Percentiles rank a stretch among this genome's conserved stretches.
Evolutionary conservation across 2,888 invertebrate species (phyloP).

Genomic region (Phalangium opilio): DNA sequence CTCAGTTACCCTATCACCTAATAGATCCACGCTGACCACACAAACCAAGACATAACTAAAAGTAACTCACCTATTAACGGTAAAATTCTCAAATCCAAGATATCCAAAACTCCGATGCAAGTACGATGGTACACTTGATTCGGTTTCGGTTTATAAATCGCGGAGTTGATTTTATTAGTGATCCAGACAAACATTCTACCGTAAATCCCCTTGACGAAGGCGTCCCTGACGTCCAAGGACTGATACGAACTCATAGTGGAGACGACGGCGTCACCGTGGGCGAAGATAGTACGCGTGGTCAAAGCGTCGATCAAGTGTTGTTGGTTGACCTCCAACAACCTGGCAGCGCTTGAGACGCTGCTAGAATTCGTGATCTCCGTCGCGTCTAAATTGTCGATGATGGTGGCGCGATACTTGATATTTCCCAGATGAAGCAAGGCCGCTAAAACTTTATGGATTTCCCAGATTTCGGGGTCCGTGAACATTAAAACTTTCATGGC

Average conservation of each 20-base stretch:
- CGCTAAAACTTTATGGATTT: conserved; percentile 81
- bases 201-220: conserved; percentile 97
- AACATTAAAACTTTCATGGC: conserved; percentile 96
- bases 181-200: conserved; percentile 91
- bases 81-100: conserved; percentile 99
- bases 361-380: conserved; percentile 88
- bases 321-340: conserved; percentile 54
- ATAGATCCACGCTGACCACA: too few relatives aligned
- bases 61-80: conserved; percentile 54
- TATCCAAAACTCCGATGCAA: conserved; percentile 94
- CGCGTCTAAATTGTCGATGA: conserved; percentile 80
- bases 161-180: conserved; percentile 90
- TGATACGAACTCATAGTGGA: conserved; percentile 80
- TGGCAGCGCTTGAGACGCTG: conserved; percentile 72
- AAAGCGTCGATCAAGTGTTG: conserved; percentile 80
- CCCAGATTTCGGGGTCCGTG: conserved; percentile 90
- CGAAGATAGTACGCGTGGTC: conserved; percentile 85
- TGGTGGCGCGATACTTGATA: conserved; percentile 72
- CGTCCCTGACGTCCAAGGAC: conserved; percentile 92
- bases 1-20: too few relatives aligned
- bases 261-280: conserved; percentile 84
- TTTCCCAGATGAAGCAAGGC: conserved; percentile 92
- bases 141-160: conserved; percentile 76
- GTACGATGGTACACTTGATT: conserved; percentile 45
- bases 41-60: too few relatives aligned